Evolutionary conservation across 2,797 vertebrate species (phyloP).

Genomic region (Tympanoctomys barrerae): DNA sequence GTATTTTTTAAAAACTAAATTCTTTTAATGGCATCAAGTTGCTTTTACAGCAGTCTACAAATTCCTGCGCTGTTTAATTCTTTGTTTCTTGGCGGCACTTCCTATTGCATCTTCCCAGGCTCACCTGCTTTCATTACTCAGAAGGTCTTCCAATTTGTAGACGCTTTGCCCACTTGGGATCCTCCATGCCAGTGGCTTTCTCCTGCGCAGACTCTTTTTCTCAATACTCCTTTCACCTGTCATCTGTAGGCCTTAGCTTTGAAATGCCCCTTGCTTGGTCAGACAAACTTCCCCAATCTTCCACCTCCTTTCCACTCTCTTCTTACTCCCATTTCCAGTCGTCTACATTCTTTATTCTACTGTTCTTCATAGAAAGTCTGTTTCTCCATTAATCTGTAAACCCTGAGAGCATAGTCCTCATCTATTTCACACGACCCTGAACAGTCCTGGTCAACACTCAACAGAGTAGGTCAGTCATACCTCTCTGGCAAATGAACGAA

Average conservation of each 20-base stretch:
- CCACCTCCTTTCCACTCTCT: background rate
- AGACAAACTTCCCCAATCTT: background rate
- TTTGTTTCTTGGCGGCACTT: background rate
- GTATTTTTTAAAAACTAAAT: background rate
- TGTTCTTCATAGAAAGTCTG: background rate
- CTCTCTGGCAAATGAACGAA: background rate
- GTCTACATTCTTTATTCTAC: background rate
- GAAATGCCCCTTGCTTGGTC: background rate
- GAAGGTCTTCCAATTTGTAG: background rate
- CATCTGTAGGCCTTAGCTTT: background rate
- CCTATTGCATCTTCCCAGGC: background rate
- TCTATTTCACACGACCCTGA: background rate
- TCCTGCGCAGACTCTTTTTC: background rate
- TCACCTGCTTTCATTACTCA: conserved; percentile 12
- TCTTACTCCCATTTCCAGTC: background rate
- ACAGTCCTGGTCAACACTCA: background rate
- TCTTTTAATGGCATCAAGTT: background rate
- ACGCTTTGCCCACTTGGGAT: background rate
- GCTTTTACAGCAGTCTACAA: background rate
- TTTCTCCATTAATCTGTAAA: background rate
- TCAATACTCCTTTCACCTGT: background rate
- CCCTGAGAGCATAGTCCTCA: background rate
- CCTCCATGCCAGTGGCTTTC: background rate
- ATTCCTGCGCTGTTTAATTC: background rate
- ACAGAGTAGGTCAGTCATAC: background rate